Evolutionary conservation across 1,140 invertebrate species (phyloP).

Genomic region (Plutomurus gul): DNA sequence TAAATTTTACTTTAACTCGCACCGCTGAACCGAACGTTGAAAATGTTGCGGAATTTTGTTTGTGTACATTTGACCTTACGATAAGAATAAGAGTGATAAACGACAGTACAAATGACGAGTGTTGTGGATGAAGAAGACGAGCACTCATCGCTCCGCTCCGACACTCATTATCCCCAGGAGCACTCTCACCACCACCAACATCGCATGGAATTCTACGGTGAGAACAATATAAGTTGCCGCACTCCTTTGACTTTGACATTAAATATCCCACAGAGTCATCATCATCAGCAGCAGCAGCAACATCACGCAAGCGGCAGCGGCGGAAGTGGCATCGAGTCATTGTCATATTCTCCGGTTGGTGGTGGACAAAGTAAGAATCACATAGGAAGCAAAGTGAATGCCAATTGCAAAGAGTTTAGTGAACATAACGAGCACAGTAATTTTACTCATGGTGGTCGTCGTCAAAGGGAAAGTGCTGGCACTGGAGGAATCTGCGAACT

Average conservation of each 20-base stretch:
- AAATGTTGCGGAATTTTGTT: no score
- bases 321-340: not conserved
- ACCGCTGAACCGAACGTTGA: no score
- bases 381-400: conserved; percentile 17
- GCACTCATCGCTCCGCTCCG: conserved; percentile 1
- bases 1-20: no score
- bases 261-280: conserved; percentile 4
- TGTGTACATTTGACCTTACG: no score
- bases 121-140: not conserved
- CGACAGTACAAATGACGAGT: not conserved
- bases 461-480: not conserved
- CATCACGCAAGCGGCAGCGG: not conserved
- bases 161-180: not conserved
- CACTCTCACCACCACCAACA: not conserved
- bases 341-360: conserved; percentile 19
- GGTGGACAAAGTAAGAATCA: conserved; percentile 21
- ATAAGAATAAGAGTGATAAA: no score
- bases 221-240: conserved; percentile 3
- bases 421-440: not conserved
- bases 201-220: not conserved
- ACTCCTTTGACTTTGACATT: conserved; percentile 21
- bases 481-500: not conserved
- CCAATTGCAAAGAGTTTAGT: conserved; percentile 24
- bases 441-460: not conserved
- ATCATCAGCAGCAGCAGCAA: not conserved